phyloP scores from a whole-genome alignment of 2,797 vertebrate species.

The Cyprinella venusta region DNA sequence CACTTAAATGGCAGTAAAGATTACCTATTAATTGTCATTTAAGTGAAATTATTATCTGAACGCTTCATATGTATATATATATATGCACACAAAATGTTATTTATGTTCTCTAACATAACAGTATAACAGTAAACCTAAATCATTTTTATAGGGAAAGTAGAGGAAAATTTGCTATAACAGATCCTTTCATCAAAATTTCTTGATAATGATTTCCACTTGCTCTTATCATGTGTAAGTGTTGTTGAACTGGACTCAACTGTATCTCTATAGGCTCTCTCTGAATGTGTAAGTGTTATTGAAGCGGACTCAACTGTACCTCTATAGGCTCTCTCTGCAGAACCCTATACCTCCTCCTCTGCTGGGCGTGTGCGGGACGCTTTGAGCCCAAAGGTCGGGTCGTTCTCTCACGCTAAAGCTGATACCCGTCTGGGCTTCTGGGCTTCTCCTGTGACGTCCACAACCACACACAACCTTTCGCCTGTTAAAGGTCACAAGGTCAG shows the following conservation, averaged over 20 bases:
- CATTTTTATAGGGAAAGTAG: not conserved
- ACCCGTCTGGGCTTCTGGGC: conserved; percentile 40
- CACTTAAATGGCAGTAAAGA: too few relatives aligned
- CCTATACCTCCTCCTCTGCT: conserved; percentile 44
- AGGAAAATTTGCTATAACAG: not conserved
- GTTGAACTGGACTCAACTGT: not conserved
- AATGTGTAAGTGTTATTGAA: too few relatives aligned
- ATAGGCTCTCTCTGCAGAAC: conserved; percentile 8
- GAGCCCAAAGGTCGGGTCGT: conserved; percentile 51
- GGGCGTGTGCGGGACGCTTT: conserved; percentile 40
- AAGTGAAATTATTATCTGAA: too few relatives aligned
- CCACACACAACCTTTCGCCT: conserved; percentile 18
- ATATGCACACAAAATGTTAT: too few relatives aligned
- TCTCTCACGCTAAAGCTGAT: conserved; percentile 57
- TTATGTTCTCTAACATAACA: too few relatives aligned
- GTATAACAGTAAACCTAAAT: too few relatives aligned
- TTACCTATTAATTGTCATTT: too few relatives aligned
- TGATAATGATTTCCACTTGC: not conserved
- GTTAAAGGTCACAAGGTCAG: conserved; percentile 32
- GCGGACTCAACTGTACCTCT: not conserved
- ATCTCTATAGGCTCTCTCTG: not conserved
- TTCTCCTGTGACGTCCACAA: conserved; percentile 45
- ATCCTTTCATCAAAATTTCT: not conserved
- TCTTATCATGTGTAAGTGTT: not conserved
- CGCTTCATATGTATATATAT: too few relatives aligned